Evolutionary conservation across 2,888 invertebrate species (phyloP).

Genomic region (Eupithecia dodoneata): DNA sequence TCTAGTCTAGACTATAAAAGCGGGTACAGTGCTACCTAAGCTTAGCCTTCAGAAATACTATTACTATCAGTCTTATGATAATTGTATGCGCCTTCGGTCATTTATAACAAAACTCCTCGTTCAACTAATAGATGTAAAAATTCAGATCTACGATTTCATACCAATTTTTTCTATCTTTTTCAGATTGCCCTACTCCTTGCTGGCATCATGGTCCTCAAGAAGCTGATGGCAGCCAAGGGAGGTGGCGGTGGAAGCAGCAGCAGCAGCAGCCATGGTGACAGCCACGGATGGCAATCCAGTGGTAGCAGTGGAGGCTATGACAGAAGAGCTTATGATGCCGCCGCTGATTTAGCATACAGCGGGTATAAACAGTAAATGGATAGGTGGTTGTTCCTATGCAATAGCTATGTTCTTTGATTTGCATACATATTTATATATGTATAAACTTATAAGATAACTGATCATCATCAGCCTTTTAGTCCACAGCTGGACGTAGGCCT

Average conservation of each 20-base stretch:
- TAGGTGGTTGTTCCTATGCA: neutral
- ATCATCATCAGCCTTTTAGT: no score
- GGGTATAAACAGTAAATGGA: slow-evolving; percentile 77
- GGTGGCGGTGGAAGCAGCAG: slow-evolving; percentile 73
- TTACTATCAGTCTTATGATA: neutral
- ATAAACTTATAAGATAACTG: neutral
- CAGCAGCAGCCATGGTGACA: slow-evolving; percentile 80
- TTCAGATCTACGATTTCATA: neutral
- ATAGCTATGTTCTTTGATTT: slow-evolving; percentile 1
- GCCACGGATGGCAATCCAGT: slow-evolving; percentile 72
- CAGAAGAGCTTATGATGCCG: slow-evolving; percentile 84
- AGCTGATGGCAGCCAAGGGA: slow-evolving; percentile 88
- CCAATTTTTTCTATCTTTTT: slow-evolving; percentile 47
- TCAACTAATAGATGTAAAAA: neutral
- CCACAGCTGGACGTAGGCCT: no score
- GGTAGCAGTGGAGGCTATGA: slow-evolving; percentile 79
- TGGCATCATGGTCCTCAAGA: slow-evolving; percentile 92
- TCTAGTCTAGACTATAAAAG: no score
- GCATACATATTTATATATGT: neutral
- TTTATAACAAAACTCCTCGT: no score
- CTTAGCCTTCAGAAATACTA: no score
- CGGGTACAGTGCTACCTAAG: no score
- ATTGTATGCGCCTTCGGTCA: neutral
- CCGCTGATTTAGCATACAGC: slow-evolving; percentile 87
- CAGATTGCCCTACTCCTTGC: slow-evolving; percentile 92